Conservation (phyloP, 2,113 vertebrate genomes). For the Ardeotis arabs region DNA sequence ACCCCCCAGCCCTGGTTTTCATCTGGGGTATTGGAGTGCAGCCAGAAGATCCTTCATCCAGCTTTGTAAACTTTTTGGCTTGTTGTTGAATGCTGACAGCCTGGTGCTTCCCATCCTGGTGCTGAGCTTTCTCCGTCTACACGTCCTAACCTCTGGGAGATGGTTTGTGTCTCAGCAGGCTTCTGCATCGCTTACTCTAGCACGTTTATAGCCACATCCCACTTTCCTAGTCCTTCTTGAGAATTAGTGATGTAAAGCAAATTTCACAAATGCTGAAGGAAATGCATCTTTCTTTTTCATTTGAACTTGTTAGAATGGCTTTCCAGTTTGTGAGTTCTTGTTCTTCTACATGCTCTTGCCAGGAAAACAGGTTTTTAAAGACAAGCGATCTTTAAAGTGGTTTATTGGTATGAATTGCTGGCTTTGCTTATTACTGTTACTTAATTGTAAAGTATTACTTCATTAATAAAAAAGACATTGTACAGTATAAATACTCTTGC, state of each 20-base stretch:
- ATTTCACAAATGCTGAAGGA: background rate
- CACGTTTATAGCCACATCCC: background rate
- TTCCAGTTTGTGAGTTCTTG: background rate
- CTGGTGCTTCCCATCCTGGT: background rate
- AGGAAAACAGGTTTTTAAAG: background rate
- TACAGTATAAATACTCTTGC: background rate
- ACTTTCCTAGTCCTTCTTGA: background rate
- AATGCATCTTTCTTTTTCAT: background rate
- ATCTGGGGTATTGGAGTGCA: background rate
- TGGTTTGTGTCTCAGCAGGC: background rate
- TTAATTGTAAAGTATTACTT: background rate
- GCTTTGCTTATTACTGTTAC: background rate
- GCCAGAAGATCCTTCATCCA: background rate
- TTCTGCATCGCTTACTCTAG: background rate
- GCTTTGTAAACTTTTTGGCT: background rate
- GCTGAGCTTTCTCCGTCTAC: background rate
- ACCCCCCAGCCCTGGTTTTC: background rate
- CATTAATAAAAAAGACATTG: background rate
- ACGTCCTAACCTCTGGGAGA: background rate
- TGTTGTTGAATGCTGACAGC: background rate
- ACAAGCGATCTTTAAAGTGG: background rate
- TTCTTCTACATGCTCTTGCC: background rate
- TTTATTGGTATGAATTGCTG: background rate
- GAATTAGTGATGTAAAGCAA: background rate
- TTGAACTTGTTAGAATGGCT: background rate